Conservation (phyloP, 2,888 invertebrate genomes). For the Torymus aiolomorphi region DNA sequence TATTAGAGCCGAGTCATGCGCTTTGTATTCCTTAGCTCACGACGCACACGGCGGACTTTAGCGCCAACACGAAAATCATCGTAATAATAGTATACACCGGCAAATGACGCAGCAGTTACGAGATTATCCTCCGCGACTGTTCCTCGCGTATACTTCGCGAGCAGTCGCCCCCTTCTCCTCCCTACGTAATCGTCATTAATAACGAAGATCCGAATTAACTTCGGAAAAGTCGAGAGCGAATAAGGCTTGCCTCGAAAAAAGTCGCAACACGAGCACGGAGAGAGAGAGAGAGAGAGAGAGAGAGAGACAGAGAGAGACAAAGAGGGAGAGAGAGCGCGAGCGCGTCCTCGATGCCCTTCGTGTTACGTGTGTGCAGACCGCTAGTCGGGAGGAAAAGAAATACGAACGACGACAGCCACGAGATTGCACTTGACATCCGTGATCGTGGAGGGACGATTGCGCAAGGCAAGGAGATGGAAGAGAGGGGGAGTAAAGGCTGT, state of each 20-base stretch:
- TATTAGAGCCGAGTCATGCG: not conserved
- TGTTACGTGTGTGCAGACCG: not conserved
- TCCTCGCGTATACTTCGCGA: slow-evolving; percentile 4
- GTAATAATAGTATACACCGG: slow-evolving; percentile 3
- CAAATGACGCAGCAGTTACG: slow-evolving; percentile 29
- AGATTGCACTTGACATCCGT: slow-evolving; percentile 56
- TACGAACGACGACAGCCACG: slow-evolving; percentile 49
- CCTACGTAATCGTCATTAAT: slow-evolving; percentile 27
- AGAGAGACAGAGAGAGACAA: slow-evolving; percentile 7
- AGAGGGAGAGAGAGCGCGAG: not conserved
- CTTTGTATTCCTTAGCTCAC: slow-evolving; percentile 1
- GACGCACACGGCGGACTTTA: not conserved
- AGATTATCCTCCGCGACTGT: slow-evolving; percentile 19
- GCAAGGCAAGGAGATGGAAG: slow-evolving; percentile 52
- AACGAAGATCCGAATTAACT: slow-evolving; percentile 28
- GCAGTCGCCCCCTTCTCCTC: too few species aligned
- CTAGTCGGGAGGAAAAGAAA: slow-evolving; percentile 9
- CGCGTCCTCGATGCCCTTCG: slow-evolving; percentile 4
- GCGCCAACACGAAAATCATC: slow-evolving; percentile 23
- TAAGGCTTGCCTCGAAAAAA: not conserved
- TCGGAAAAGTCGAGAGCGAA: slow-evolving; percentile 12
- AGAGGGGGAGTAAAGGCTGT: slow-evolving; percentile 30
- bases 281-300: slow-evolving; percentile 6
- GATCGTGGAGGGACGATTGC: slow-evolving; percentile 39
- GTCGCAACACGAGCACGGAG: not conserved